Percentiles rank a stretch among this genome's conserved stretches.
These are phyloP conservation scores for Siniperca chuatsi DNA, from an alignment of 2,113 vertebrate genomes.

Conservation along the genomic window DNA sequence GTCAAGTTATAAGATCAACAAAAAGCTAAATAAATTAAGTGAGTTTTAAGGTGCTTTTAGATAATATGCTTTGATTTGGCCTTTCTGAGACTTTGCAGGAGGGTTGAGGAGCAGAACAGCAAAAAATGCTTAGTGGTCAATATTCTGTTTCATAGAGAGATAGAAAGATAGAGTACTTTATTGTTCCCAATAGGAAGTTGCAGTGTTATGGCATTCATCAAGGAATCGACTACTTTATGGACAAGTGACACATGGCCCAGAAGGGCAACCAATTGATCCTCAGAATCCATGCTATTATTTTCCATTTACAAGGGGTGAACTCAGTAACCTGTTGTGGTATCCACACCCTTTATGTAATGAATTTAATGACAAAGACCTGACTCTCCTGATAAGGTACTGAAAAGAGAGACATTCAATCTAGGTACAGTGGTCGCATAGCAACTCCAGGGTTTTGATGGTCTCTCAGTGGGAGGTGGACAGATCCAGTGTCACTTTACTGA, in stretches of 20 bases:
- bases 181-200: not conserved
- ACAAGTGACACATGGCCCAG: not conserved
- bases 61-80: not conserved
- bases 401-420: slow-evolving; percentile 59
- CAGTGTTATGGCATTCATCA: not conserved
- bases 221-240: not conserved
- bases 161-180: not conserved
- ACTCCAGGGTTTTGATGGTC: slow-evolving; percentile 58
- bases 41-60: not conserved
- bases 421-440: slow-evolving; percentile 64
- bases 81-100: not conserved
- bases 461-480: slow-evolving; percentile 69
- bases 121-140: not conserved
- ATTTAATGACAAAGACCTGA: slow-evolving; percentile 32
- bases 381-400: slow-evolving; percentile 35
- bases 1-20: not conserved
- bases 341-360: slow-evolving; percentile 2
- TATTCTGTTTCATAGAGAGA: not conserved
- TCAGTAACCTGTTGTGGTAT: not conserved
- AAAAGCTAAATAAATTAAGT: not conserved
- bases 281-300: slow-evolving; percentile 9
- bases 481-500: slow-evolving; percentile 66
- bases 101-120: not conserved
- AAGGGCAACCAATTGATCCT: not conserved
- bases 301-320: not conserved